Conservation (phyloP, 2,888 invertebrate genomes). For the Lepeophtheirus nordmannii region DNA sequence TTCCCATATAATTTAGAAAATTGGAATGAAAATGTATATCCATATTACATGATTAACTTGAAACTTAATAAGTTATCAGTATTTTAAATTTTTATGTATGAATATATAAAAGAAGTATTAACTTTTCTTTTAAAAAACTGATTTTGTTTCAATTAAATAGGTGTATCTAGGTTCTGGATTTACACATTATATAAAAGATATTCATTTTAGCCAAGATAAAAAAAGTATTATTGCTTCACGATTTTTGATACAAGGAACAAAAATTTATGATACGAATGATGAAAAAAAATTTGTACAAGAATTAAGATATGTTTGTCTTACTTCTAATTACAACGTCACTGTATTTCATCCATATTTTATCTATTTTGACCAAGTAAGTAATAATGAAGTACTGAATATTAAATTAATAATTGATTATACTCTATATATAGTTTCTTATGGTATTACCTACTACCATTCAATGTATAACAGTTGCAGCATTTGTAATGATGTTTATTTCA, state of each 20-base stretch:
- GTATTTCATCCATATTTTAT: conserved; percentile 91
- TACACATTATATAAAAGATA: conserved; percentile 23
- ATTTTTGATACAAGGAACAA: conserved; percentile 31
- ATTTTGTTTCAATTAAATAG: conserved; percentile 36
- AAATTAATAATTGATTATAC: neutral
- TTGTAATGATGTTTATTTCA: conserved; percentile 36
- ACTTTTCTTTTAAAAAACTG: too few species aligned
- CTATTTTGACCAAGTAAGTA: conserved; percentile 53
- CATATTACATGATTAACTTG: too few species aligned
- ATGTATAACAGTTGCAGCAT: conserved; percentile 35
- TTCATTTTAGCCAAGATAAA: conserved; percentile 30
- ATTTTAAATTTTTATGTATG: too few species aligned
- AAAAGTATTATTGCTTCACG: conserved; percentile 31
- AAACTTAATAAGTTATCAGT: too few species aligned
- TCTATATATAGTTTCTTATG: conserved; percentile 30
- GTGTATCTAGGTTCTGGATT: conserved; percentile 45
- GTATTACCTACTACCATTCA: conserved; percentile 32
- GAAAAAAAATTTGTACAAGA: conserved; percentile 31
- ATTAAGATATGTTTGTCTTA: conserved; percentile 29
- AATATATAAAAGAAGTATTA: too few species aligned
- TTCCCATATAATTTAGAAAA: neutral
- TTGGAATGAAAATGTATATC: too few species aligned
- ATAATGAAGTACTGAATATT: neutral
- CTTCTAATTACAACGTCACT: conserved; percentile 40
- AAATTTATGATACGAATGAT: conserved; percentile 30